phyloP scores from a whole-genome alignment of 2,888 invertebrate species.

The Caenorhabditis zanzibari region DNA sequence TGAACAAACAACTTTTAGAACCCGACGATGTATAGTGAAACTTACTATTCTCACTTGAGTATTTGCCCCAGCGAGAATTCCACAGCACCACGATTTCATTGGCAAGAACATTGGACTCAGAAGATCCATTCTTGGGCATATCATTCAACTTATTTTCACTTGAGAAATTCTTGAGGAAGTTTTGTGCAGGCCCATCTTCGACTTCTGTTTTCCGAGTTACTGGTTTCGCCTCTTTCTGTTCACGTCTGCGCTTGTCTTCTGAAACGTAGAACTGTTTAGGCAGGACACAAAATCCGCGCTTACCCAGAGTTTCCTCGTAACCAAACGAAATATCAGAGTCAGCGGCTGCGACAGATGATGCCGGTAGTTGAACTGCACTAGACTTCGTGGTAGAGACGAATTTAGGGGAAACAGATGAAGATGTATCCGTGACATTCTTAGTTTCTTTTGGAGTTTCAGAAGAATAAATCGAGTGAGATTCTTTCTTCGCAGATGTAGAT shows the following conservation, averaged over 20 bases:
- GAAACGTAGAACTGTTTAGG: background rate
- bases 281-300: background rate
- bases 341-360: conserved; percentile 6
- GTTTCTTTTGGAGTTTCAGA: background rate
- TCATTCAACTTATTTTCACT: background rate
- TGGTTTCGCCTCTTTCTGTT: conserved; percentile 10
- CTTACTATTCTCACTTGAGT: conserved; percentile 32
- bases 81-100: background rate
- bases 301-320: conserved; percentile 51
- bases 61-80: background rate
- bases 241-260: conserved; percentile 35
- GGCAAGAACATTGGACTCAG: background rate
- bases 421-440: background rate
- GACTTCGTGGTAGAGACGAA: conserved; percentile 1
- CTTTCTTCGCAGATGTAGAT: background rate
- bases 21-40: background rate
- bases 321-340: conserved; percentile 42
- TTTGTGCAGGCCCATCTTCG: too few species aligned
- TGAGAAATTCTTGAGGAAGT: too few species aligned
- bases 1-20: conserved; percentile 4
- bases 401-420: background rate
- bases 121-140: conserved; percentile 11
- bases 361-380: conserved; percentile 50
- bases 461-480: background rate
- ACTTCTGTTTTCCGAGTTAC: too few species aligned